phyloP scores from a whole-genome alignment of 2,888 invertebrate species.

The Lamellibrachia columna region DNA sequence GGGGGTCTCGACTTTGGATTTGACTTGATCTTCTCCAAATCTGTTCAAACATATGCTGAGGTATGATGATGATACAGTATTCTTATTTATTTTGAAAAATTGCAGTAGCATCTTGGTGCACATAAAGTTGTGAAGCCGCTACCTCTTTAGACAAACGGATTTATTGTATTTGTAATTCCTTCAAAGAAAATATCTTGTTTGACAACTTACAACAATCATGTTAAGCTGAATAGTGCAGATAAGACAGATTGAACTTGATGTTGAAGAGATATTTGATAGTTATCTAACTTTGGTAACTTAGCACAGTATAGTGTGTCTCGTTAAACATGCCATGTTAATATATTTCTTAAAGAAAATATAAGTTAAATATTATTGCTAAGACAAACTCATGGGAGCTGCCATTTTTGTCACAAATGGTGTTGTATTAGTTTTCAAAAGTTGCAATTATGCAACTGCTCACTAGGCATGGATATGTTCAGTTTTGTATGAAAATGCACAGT shows the following conservation, averaged over 20 bases:
- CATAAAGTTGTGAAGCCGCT: not conserved
- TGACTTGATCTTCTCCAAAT: slow-evolving; percentile 56
- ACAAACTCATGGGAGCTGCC: not conserved
- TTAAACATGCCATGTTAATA: not conserved
- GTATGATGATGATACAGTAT: slow-evolving; percentile 47
- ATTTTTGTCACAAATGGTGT: not conserved
- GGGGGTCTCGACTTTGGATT: slow-evolving; percentile 51
- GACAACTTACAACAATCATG: not conserved
- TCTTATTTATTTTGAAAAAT: not conserved
- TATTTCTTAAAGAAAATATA: not conserved
- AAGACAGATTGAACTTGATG: not conserved
- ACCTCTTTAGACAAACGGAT: not conserved
- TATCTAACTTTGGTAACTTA: not conserved
- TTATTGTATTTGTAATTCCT: not conserved
- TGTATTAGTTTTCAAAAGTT: not conserved
- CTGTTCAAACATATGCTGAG: slow-evolving; percentile 65
- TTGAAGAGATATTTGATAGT: not conserved
- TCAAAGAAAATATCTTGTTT: not conserved
- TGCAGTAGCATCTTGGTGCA: not conserved
- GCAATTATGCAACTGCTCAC: not conserved
- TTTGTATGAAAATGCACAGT: not conserved
- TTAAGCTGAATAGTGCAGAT: not conserved
- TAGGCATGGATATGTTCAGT: not conserved
- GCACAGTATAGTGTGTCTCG: not conserved
- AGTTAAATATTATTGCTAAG: not conserved